Conservation (phyloP, 2,888 invertebrate genomes). For the Apamea epomidion region DNA sequence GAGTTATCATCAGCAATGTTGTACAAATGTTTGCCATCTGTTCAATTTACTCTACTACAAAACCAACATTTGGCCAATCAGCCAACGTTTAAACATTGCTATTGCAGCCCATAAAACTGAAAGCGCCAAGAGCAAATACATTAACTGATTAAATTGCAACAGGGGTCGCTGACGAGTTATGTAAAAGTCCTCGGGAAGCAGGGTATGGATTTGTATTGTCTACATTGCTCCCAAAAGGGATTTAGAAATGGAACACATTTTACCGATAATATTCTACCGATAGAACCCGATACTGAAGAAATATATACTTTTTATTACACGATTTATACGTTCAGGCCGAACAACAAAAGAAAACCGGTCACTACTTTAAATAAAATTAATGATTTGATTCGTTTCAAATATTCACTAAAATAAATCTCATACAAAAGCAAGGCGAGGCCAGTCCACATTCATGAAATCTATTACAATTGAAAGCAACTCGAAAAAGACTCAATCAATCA, state of each 20-base stretch:
- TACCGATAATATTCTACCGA: constrained; percentile 65
- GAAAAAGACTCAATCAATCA: constrained; percentile 85
- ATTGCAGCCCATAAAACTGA: constrained; percentile 80
- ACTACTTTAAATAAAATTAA: constrained; percentile 60
- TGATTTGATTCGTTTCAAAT: constrained; percentile 60
- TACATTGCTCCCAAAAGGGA: constrained; percentile 65
- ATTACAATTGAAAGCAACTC: constrained; percentile 79
- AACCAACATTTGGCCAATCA: constrained; percentile 60
- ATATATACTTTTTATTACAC: constrained; percentile 16
- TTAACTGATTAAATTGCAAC: constrained; percentile 86
- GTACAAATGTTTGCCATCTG: constrained; percentile 50
- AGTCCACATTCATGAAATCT: constrained; percentile 77
- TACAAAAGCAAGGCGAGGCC: constrained; percentile 67
- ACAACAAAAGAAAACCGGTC: constrained; percentile 32
- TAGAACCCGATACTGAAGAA: constrained; percentile 37
- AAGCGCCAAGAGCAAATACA: constrained; percentile 80
- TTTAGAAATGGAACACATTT: constrained; percentile 66
- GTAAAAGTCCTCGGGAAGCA: constrained; percentile 70
- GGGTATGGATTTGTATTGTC: constrained; percentile 69
- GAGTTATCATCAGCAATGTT: constrained; percentile 29
- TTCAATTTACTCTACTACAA: constrained; percentile 49
- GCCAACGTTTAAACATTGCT: constrained; percentile 70
- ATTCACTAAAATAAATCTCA: constrained; percentile 65
- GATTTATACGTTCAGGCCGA: constrained; percentile 17
- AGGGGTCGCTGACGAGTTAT: constrained; percentile 73